phyloP scores from a whole-genome alignment of 2,113 vertebrate species.

The Eidolon helvum region DNA sequence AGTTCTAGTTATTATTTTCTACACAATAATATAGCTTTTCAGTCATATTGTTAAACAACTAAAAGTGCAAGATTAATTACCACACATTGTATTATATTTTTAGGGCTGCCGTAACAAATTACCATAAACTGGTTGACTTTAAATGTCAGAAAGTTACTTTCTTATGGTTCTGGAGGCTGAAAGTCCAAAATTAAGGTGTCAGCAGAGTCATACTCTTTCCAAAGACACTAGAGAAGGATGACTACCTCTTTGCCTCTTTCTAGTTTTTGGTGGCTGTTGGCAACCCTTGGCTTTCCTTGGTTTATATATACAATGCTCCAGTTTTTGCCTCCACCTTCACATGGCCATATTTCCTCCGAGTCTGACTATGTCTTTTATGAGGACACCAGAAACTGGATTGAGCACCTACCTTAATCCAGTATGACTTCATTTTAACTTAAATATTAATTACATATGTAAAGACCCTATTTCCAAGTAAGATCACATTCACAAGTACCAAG shows the following conservation, averaged over 20 bases:
- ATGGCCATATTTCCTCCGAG: background rate
- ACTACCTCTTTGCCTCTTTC: background rate
- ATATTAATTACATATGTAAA: background rate
- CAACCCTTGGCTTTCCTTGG: background rate
- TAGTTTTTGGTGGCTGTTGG: background rate
- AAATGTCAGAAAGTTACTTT: background rate
- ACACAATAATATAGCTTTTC: background rate
- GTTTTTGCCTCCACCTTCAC: background rate
- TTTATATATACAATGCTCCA: too few species aligned
- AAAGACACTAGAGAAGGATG: background rate
- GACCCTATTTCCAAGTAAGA: background rate
- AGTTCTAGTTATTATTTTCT: background rate
- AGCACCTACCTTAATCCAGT: background rate
- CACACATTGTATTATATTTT: background rate
- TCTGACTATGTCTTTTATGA: background rate
- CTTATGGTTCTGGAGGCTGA: background rate
- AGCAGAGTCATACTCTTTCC: background rate
- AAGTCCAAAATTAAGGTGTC: background rate
- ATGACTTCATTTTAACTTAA: background rate
- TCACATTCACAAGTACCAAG: background rate
- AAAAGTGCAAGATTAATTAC: background rate
- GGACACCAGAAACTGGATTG: background rate
- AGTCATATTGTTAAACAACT: background rate
- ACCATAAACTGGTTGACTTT: background rate
- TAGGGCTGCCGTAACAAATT: background rate